Evolutionary conservation across 30 jellyfish, hydroid and myxozoan genomes (phyloP).

Genomic region (Cassiopea andromeda): DNA sequence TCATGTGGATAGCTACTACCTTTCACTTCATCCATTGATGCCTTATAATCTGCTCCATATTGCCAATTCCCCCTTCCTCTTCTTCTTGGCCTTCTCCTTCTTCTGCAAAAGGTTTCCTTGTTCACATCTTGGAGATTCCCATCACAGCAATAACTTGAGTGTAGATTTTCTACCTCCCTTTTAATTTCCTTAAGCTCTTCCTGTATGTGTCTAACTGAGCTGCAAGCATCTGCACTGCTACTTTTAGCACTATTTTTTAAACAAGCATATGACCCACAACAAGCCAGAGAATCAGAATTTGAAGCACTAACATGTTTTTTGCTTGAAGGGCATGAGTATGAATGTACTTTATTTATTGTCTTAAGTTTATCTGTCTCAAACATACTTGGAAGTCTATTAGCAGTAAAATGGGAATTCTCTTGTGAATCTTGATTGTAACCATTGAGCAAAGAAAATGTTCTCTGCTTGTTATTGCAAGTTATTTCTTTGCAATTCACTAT

Average conservation of each 20-base stretch:
- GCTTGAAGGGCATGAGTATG: no score
- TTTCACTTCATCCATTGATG: slow-evolving; percentile 2
- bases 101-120: neutral
- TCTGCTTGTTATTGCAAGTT: neutral
- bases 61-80: slow-evolving; percentile 69
- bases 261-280: neutral
- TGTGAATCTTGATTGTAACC: no score
- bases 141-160: neutral
- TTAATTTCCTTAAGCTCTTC: slow-evolving; percentile 53
- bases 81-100: slow-evolving; percentile 44
- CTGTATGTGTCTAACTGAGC: slow-evolving; percentile 32
- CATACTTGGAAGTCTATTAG: no score
- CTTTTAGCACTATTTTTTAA: neutral
- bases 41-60: slow-evolving; percentile 23
- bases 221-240: neutral
- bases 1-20: neutral
- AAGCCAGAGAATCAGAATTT: neutral
- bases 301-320: no score
- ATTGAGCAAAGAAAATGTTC: no score
- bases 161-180: slow-evolving; percentile 41
- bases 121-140: neutral
- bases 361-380: no score
- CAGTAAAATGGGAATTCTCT: no score
- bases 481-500: neutral
- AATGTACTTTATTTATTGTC: no score